Base-by-base conservation (phyloP, 2,888 invertebrate species). In the Melanostoma scalare region DNA sequence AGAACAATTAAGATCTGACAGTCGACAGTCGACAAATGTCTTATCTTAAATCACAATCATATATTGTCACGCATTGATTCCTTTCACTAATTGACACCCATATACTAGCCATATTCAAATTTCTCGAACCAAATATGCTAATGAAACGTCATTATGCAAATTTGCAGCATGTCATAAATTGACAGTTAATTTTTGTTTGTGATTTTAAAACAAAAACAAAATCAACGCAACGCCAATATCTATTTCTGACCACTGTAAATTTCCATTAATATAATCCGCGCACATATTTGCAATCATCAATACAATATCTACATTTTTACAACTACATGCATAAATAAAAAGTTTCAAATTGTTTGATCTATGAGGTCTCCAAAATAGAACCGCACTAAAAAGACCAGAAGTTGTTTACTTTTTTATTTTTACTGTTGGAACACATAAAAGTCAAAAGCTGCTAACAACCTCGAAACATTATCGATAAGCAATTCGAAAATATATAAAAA, bases 1-100 rank as follows among this genome's bases (percentile, higher is more conserved):
- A 10, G 8, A 35, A 30, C 30, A 6, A 36, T 75, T 52, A 58
- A 36, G 53, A 20, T 20, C 20, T 20, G 20, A 30, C 6, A 52
- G 10, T 33, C 61, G 53, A 76, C 60, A 76, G 53, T 75, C 60
- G n/a, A 55, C 5, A 73, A 76, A 76, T 69, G 53, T 61, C 69
- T 68, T 50, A 33, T 52, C 9, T n/a, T 30, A 46, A 46, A 44
- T 48, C 46, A 4, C 31, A 36, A 63, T 20, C 30, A 20, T 20
- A 46, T 10, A 42, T 60, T 40, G 53, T 60, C 35, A 42, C 58
- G 31, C 46, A 46, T 63, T 38, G 6, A 33, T 38, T 30, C 10
- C 6, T 60, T 42, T n/a, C 33, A 60, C n/a, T 60, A 31, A 50
- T 48, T 33, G 50, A 33, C 33, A 46, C 31, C 10, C 46, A 46